Conservation (phyloP, 2,888 invertebrate genomes). For the Bombylius discolor region DNA sequence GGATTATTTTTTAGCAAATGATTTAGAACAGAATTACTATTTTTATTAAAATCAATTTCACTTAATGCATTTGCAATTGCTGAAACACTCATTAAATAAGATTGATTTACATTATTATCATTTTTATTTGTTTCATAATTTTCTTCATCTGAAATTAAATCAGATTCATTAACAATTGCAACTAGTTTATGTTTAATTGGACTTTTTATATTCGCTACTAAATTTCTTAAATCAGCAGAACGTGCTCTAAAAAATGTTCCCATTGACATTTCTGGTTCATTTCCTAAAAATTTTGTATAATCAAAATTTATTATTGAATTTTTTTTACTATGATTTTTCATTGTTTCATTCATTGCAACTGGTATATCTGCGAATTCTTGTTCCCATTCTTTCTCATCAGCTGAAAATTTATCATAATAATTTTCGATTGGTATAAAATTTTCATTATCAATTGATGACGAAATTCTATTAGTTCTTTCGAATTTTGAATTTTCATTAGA, state of each 20-base stretch:
- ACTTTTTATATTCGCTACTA: constrained; percentile 21
- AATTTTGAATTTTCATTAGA: no score
- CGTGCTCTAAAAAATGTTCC: constrained; percentile 19
- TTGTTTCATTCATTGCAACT: constrained; percentile 10
- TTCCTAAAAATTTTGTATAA: constrained; percentile 13
- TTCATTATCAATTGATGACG: constrained; percentile 12
- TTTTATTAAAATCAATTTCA: constrained; percentile 26
- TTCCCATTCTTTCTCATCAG: constrained; percentile 32
- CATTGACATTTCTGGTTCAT: constrained; percentile 29
- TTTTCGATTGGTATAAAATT: constrained; percentile 29
- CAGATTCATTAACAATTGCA: constrained; percentile 17
- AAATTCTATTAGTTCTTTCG: background rate
- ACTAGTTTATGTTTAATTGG: constrained; percentile 18
- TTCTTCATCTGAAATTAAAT: background rate
- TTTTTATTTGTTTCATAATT: background rate
- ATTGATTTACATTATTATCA: constrained; percentile 5
- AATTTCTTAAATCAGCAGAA: constrained; percentile 27
- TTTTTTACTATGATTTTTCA: no score
- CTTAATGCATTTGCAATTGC: constrained; percentile 29
- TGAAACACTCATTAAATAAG: constrained; percentile 28
- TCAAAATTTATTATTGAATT: background rate
- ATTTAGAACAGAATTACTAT: constrained; percentile 22
- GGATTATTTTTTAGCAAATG: constrained; percentile 15
- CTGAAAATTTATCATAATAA: constrained; percentile 27
- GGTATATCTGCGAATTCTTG: constrained; percentile 31